Conservation (phyloP, 2,113 vertebrate genomes). For the Nesospiza acunhae region DNA sequence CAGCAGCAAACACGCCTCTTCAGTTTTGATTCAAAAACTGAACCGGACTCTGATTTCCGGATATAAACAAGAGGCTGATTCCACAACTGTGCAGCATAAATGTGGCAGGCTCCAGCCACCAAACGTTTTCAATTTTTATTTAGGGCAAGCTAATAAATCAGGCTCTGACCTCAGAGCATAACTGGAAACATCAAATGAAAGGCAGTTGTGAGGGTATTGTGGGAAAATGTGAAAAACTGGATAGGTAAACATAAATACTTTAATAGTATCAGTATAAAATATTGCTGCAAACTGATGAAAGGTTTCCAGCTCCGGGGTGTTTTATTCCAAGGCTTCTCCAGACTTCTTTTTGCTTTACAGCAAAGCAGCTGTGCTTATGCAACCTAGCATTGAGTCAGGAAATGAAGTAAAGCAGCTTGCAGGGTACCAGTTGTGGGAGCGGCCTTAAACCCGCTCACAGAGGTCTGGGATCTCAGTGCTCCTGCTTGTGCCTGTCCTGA, state of each 20-base stretch:
- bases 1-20: not conserved
- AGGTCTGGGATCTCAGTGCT: not conserved
- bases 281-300: not conserved
- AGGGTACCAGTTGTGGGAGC: not conserved
- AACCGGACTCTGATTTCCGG: not conserved
- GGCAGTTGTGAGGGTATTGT: not conserved
- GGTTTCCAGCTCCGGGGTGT: not conserved
- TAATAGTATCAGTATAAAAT: not conserved
- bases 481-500: not conserved
- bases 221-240: not conserved
- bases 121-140: constrained; percentile 40
- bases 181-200: constrained; percentile 23
- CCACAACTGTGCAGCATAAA: not conserved
- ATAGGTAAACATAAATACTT: constrained; percentile 7
- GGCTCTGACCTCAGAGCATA: not conserved
- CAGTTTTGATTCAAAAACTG: not conserved
- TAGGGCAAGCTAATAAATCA: constrained; percentile 45
- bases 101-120: not conserved
- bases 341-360: not conserved
- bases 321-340: constrained; percentile 3
- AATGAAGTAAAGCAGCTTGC: not conserved
- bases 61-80: constrained; percentile 14
- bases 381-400: not conserved
- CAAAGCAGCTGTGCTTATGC: constrained; percentile 12
- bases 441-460: not conserved